A percentile compares a stretch with the other conserved stretches of the same genome.
These are phyloP conservation scores for Platycheirus albimanus DNA, from an alignment of 2,888 invertebrate genomes.

Conservation along the genomic window DNA sequence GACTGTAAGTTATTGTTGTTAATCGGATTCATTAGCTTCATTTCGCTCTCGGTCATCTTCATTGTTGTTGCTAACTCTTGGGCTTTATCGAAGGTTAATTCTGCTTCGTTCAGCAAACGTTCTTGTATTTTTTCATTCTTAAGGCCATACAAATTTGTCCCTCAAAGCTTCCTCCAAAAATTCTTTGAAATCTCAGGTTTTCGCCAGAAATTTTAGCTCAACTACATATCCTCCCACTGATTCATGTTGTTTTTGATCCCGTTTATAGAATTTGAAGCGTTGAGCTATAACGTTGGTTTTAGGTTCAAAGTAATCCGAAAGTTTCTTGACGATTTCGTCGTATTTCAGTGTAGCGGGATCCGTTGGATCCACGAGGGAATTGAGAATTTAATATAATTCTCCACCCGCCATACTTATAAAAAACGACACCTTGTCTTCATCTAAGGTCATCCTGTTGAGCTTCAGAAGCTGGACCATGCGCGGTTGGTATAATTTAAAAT, in stretches of 20 bases:
- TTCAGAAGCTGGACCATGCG: slow-evolving; percentile 17
- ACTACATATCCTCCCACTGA: neutral
- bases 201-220: neutral
- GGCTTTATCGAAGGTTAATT: neutral
- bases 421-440: slow-evolving; percentile 19
- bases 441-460: slow-evolving; percentile 1
- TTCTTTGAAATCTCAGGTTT: neutral
- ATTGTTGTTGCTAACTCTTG: neutral
- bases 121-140: neutral
- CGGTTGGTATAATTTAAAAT: slow-evolving; percentile 18
- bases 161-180: neutral
- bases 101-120: neutral
- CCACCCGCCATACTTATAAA: slow-evolving; percentile 25
- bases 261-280: neutral
- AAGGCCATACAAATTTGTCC: neutral
- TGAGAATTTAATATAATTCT: slow-evolving; percentile 24
- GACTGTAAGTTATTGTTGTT: slow-evolving; percentile 16
- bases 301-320: neutral
- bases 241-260: neutral
- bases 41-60: neutral
- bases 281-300: neutral
- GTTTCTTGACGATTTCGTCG: neutral
- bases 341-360: slow-evolving; percentile 7
- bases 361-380: neutral
- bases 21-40: neutral